Percentiles rank a stretch among this genome's conserved stretches.
phyloP scores from a whole-genome alignment of 1,140 invertebrate species.

The Sitophilus oryzae region DNA sequence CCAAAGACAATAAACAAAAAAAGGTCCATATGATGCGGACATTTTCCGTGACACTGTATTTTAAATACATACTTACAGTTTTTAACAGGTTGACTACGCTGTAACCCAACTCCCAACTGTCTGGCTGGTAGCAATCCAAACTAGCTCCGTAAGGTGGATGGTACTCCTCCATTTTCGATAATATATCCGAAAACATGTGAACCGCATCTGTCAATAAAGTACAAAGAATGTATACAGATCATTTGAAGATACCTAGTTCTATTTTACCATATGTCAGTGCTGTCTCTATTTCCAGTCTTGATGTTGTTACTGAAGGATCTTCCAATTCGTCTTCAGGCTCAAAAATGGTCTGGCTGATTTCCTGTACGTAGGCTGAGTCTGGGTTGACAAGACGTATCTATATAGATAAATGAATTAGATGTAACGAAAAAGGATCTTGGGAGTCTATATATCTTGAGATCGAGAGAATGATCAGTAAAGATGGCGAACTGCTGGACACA shows the following conservation, averaged over 20 bases:
- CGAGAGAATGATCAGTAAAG: too few species aligned
- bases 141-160: background rate
- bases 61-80: slow-evolving; percentile 52
- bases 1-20: background rate
- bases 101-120: slow-evolving; percentile 75
- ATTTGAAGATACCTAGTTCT: too few species aligned
- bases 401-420: background rate
- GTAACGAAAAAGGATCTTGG: too few species aligned
- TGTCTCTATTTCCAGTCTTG: slow-evolving; percentile 22
- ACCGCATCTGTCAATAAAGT: slow-evolving; percentile 60
- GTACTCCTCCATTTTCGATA: background rate
- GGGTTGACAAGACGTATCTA: slow-evolving; percentile 27
- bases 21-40: background rate
- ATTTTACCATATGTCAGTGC: slow-evolving; percentile 43
- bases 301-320: slow-evolving; percentile 4
- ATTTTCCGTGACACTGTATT: background rate
- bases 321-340: slow-evolving; percentile 30
- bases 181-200: slow-evolving; percentile 34
- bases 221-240: too few species aligned
- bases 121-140: slow-evolving; percentile 55
- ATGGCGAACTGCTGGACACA: too few species aligned
- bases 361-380: slow-evolving; percentile 12
- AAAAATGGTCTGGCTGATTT: slow-evolving; percentile 48
- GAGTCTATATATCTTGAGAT: too few species aligned
- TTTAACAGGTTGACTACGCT: slow-evolving; percentile 83